Evolutionary conservation across 1,140 invertebrate species (phyloP).

Genomic region (Meloidogyne exigua): DNA sequence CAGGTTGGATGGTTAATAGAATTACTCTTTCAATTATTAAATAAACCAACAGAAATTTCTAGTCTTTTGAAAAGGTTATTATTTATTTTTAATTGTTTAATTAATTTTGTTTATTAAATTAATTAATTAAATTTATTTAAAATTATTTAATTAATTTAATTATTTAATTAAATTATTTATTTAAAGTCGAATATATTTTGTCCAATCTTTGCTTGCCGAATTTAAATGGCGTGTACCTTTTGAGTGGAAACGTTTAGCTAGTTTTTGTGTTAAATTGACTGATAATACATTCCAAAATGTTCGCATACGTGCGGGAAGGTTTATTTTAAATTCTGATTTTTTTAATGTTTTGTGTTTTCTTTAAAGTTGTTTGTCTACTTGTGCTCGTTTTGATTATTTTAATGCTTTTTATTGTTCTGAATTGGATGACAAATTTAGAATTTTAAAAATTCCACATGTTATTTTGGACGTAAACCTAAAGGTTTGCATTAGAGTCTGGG

Average conservation of each 20-base stretch:
- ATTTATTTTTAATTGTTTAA: neutral
- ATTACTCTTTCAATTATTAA: slow-evolving; percentile 48
- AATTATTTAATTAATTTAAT: too few species aligned
- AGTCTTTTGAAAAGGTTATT: slow-evolving; percentile 40
- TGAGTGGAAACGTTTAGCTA: slow-evolving; percentile 68
- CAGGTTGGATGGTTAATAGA: slow-evolving; percentile 48
- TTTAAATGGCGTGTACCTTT: slow-evolving; percentile 74
- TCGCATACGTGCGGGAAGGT: slow-evolving; percentile 73
- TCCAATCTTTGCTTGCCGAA: slow-evolving; percentile 67
- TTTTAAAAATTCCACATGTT: slow-evolving; percentile 16
- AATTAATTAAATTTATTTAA: too few species aligned
- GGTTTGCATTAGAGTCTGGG: neutral
- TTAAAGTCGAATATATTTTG: slow-evolving; percentile 70
- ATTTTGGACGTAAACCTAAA: slow-evolving; percentile 14
- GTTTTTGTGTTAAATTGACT: slow-evolving; percentile 68
- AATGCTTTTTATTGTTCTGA: slow-evolving; percentile 18
- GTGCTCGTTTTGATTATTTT: slow-evolving; percentile 8
- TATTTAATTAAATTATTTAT: too few species aligned
- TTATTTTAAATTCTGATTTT: too few species aligned
- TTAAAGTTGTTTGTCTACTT: slow-evolving; percentile 28
- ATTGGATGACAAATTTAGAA: slow-evolving; percentile 14
- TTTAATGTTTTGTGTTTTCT: too few species aligned
- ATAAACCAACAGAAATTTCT: slow-evolving; percentile 46
- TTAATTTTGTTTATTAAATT: neutral
- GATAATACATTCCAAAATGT: slow-evolving; percentile 77